Evolutionary conservation across 2,888 invertebrate species (phyloP).

Genomic region (Norana najaformis): DNA sequence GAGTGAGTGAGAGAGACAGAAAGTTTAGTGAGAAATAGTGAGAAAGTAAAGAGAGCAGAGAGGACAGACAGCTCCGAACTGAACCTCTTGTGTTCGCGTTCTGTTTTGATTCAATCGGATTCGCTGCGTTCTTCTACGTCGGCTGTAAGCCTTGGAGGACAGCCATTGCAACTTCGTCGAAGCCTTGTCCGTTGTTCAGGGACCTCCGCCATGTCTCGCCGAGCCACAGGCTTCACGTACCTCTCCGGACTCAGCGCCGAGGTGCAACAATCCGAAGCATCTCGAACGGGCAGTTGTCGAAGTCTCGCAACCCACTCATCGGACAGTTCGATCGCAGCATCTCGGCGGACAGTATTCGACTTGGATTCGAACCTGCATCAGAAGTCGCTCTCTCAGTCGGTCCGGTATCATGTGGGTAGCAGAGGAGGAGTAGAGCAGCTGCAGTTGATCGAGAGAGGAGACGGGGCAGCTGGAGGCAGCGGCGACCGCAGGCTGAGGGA

Average conservation of each 20-base stretch:
- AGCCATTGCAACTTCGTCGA: background rate
- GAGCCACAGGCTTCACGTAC: background rate
- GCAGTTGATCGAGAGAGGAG: background rate
- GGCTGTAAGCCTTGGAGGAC: background rate
- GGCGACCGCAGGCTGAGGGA: background rate
- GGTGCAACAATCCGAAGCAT: background rate
- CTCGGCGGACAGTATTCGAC: background rate
- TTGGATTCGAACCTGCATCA: background rate
- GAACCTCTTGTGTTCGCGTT: background rate
- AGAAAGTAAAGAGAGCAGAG: no score
- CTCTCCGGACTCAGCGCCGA: background rate
- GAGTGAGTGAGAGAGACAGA: background rate
- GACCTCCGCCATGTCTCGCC: slow-evolving; percentile 18
- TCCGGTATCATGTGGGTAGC: background rate
- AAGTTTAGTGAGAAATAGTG: no score
- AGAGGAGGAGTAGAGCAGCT: background rate
- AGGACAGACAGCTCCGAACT: background rate
- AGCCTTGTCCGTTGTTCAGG: no score
- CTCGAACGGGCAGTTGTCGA: background rate
- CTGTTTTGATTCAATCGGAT: background rate
- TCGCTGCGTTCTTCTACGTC: background rate
- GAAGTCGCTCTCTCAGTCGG: background rate
- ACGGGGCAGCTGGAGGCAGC: background rate
- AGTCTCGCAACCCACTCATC: background rate
- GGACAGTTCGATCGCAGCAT: background rate